Conservation (phyloP, 1,140 invertebrate species). For the Stratiolaelaps scimitus region DNA sequence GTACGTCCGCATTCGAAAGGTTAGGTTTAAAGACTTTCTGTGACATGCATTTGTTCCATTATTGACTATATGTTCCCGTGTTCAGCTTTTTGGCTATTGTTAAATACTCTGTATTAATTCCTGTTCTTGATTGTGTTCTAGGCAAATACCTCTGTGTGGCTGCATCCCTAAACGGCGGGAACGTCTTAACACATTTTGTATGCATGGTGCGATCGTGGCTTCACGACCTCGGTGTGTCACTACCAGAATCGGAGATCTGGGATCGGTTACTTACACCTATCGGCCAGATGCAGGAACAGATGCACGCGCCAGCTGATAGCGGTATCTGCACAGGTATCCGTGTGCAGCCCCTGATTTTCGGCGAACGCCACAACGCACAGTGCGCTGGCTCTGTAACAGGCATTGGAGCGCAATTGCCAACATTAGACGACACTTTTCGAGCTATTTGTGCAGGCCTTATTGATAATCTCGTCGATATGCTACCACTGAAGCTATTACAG, state of each 20-base stretch:
- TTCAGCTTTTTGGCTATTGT: neutral
- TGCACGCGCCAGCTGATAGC: too few relatives aligned
- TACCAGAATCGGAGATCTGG: conserved; percentile 55
- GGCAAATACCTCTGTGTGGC: conserved; percentile 61
- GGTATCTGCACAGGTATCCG: conserved; percentile 33
- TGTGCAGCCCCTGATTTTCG: conserved; percentile 53
- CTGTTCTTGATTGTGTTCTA: too few relatives aligned
- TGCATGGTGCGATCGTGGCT: conserved; percentile 68
- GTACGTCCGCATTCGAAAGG: too few relatives aligned
- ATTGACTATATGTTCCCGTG: too few relatives aligned
- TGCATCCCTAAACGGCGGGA: conserved; percentile 74
- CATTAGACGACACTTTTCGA: conserved; percentile 48
- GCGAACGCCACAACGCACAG: conserved; percentile 60
- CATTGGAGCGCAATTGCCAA: conserved; percentile 57
- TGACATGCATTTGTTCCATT: too few relatives aligned
- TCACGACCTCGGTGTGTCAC: conserved; percentile 51
- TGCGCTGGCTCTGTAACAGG: conserved; percentile 52
- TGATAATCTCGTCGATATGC: neutral
- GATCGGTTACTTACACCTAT: conserved; percentile 51
- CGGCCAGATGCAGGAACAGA: conserved; percentile 41
- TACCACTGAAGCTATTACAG: neutral
- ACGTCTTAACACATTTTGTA: conserved; percentile 66
- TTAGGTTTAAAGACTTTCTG: too few relatives aligned
- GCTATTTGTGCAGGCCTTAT: conserved; percentile 16
- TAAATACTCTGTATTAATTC: too few relatives aligned